Percentiles rank a stretch among this genome's conserved stretches.
phyloP scores from a whole-genome alignment of 2,113 vertebrate species.

The Gymnarchus niloticus region DNA sequence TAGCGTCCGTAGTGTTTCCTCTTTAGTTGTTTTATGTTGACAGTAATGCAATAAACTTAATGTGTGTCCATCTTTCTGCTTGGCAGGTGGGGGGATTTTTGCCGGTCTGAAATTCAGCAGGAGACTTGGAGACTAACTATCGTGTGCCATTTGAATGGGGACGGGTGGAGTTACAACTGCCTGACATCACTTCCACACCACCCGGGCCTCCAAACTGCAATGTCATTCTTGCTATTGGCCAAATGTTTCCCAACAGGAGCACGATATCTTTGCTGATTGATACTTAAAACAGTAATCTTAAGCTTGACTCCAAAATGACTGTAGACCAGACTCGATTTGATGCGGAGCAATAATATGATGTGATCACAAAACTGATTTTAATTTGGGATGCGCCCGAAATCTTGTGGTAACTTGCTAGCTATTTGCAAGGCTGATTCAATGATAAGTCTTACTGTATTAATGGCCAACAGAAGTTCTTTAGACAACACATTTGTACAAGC shows the following conservation, averaged over 20 bases:
- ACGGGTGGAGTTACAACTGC: too few species aligned
- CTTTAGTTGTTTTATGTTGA: background rate
- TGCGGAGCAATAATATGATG: background rate
- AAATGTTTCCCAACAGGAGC: background rate
- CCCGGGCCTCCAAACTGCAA: background rate
- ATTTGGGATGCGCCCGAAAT: background rate
- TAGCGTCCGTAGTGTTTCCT: background rate
- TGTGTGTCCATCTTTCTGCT: slow-evolving; percentile 14
- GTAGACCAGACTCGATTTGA: background rate
- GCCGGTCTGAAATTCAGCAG: slow-evolving; percentile 48
- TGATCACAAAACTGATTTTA: background rate
- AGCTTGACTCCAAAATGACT: background rate
- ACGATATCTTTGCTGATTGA: background rate
- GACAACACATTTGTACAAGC: background rate
- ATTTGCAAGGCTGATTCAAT: background rate
- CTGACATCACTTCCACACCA: too few species aligned
- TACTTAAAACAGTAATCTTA: background rate
- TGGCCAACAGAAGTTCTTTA: background rate
- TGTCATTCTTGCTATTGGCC: background rate
- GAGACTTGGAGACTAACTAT: slow-evolving; percentile 30
- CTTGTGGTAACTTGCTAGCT: background rate
- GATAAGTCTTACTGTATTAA: background rate
- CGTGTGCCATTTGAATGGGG: background rate
- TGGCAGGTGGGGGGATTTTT: slow-evolving; percentile 57
- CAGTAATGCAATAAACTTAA: background rate